Conservation (phyloP, 2,113 vertebrate species). For the Meleagris gallopavo region DNA sequence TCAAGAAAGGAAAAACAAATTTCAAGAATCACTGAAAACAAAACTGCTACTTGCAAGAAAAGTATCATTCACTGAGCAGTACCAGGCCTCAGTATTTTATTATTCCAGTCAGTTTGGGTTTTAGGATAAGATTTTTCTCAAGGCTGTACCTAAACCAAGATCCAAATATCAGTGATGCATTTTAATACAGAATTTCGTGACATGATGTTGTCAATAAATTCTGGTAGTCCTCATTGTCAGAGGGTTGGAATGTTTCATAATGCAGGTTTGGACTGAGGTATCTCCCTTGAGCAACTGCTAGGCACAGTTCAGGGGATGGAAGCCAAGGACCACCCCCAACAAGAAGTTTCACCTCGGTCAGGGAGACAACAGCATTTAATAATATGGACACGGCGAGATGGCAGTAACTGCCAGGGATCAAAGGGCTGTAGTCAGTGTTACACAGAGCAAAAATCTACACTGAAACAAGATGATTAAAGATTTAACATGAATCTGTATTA, state of each 20-base stretch:
- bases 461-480: background rate
- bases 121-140: background rate
- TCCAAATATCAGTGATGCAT: background rate
- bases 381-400: background rate
- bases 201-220: background rate
- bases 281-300: background rate
- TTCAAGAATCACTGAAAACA: background rate
- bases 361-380: background rate
- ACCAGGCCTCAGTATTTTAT: background rate
- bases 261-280: background rate
- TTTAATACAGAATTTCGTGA: background rate
- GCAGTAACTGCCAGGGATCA: background rate
- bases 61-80: background rate
- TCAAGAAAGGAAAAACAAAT: background rate
- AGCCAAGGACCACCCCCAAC: background rate
- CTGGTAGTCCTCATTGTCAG: background rate
- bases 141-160: background rate
- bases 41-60: background rate
- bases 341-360: background rate
- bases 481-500: background rate
- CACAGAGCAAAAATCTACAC: background rate
- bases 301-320: background rate
- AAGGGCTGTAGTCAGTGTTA: background rate
- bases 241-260: background rate
- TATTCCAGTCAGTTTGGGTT: background rate